phyloP scores from a whole-genome alignment of 2,113 vertebrate species.

The Podarcis muralis region DNA sequence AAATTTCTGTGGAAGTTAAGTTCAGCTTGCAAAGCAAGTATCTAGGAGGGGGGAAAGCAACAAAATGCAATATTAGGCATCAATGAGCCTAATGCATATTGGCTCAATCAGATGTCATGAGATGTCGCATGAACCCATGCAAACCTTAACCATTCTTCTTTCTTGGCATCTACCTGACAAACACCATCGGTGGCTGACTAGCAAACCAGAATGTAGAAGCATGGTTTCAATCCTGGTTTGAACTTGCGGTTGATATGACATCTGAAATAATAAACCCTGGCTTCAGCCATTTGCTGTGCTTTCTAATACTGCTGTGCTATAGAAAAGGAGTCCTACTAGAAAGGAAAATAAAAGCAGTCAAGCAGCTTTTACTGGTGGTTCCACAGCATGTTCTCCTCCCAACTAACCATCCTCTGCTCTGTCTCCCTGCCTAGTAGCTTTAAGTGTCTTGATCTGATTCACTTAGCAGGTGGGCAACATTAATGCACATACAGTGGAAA shows the following conservation, averaged over 20 bases:
- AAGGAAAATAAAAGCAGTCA: background rate
- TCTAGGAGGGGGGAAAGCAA: constrained; percentile 28
- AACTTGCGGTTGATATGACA: background rate
- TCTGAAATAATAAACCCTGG: background rate
- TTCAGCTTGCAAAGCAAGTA: constrained; percentile 60
- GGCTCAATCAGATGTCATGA: background rate
- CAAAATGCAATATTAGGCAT: background rate
- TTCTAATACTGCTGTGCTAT: background rate
- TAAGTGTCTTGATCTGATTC: background rate
- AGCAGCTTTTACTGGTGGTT: background rate
- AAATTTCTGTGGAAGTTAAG: constrained; percentile 66
- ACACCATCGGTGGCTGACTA: background rate
- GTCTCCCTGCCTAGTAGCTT: background rate
- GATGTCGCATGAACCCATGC: background rate
- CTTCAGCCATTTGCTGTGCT: background rate
- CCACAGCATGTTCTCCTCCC: background rate
- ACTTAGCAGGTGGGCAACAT: background rate
- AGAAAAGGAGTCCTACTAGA: background rate
- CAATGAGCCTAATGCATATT: background rate
- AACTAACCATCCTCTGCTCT: background rate
- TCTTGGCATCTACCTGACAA: background rate
- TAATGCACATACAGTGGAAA: background rate
- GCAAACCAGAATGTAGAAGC: background rate
- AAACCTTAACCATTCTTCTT: background rate
- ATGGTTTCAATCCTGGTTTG: background rate